A percentile compares a stretch with the other conserved stretches of the same genome.
Evolutionary conservation across 1,140 invertebrate species (phyloP).

Genomic region (Leucophenga varia): DNA sequence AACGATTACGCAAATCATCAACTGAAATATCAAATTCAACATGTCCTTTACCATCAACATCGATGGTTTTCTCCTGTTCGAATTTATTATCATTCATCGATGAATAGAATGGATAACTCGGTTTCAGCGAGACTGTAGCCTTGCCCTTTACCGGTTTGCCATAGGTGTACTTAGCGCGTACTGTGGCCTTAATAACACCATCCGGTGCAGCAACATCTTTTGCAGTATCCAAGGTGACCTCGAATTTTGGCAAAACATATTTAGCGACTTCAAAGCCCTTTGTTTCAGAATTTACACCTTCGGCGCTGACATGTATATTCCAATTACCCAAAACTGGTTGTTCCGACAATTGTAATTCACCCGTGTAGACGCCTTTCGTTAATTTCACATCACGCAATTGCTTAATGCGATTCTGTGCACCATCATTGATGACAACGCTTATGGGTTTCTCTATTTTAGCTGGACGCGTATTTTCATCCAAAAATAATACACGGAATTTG

Average conservation of each 20-base stretch:
- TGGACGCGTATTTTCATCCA: constrained; percentile 74
- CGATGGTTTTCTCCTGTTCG: constrained; percentile 63
- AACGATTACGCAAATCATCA: constrained; percentile 58
- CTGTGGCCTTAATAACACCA: constrained; percentile 71
- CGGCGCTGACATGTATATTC: constrained; percentile 69
- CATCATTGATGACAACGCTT: constrained; percentile 31
- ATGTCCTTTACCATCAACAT: constrained; percentile 70
- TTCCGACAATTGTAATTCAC: constrained; percentile 77
- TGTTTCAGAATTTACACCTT: constrained; percentile 15
- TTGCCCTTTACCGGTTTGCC: constrained; percentile 79
- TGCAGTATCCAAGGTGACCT: constrained; percentile 79
- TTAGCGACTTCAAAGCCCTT: constrained; percentile 64
- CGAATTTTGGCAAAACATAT: constrained; percentile 91
- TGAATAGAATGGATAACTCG: constrained; percentile 25
- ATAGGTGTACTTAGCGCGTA: constrained; percentile 72
- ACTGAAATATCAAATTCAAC: constrained; percentile 68
- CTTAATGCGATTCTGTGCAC: constrained; percentile 61
- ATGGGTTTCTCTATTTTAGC: constrained; percentile 51
- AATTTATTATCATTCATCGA: background rate
- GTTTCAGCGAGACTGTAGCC: constrained; percentile 67
- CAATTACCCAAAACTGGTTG: constrained; percentile 90
- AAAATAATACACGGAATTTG: constrained; percentile 79
- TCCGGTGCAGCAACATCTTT: constrained; percentile 80
- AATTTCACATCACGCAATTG: constrained; percentile 72
- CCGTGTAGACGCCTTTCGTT: constrained; percentile 75